A percentile compares a stretch with the other conserved stretches of the same genome.
Evolutionary conservation across 2,113 vertebrate genomes (phyloP).

Genomic region (Danionella cerebrum): DNA sequence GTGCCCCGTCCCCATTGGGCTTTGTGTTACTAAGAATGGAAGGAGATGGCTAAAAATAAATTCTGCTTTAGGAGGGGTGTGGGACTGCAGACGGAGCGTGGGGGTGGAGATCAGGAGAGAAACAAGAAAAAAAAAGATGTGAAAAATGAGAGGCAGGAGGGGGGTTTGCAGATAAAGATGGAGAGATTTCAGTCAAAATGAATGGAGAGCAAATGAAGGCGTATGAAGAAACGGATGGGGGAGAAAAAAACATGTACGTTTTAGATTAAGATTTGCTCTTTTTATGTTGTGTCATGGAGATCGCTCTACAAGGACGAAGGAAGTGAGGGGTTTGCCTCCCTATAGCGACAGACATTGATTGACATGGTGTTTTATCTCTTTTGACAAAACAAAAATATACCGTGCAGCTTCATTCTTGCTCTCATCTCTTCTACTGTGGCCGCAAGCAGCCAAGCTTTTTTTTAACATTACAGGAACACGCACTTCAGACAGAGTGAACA

Average conservation of each 20-base stretch:
- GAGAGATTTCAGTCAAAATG: not conserved
- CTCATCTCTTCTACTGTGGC: not conserved
- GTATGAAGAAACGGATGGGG: not conserved
- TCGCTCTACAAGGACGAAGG: not conserved
- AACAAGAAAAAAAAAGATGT: conserved; percentile 35
- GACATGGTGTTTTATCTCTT: conserved; percentile 1
- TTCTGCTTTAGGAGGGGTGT: conserved; percentile 28
- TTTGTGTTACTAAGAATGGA: conserved; percentile 59
- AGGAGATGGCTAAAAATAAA: conserved; percentile 56
- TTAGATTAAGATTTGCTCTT: not conserved
- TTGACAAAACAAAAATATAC: conserved; percentile 20
- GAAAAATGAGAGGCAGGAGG: conserved; percentile 24
- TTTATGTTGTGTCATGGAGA: not conserved
- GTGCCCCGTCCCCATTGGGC: conserved; percentile 20
- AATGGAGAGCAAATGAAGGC: not conserved
- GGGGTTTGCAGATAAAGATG: not conserved
- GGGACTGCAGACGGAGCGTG: conserved; percentile 21
- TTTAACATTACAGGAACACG: conserved; percentile 1
- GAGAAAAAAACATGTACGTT: not conserved
- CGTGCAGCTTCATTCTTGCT: not conserved
- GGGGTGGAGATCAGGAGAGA: conserved; percentile 4
- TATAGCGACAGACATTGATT: not conserved
- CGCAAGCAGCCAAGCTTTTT: not conserved
- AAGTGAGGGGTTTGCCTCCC: not conserved
- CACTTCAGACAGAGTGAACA: not conserved